Evolutionary conservation across 2,113 vertebrate genomes (phyloP), one percentile per base, ranked within the genome.

Genomic region (Hucho hucho): DNA sequence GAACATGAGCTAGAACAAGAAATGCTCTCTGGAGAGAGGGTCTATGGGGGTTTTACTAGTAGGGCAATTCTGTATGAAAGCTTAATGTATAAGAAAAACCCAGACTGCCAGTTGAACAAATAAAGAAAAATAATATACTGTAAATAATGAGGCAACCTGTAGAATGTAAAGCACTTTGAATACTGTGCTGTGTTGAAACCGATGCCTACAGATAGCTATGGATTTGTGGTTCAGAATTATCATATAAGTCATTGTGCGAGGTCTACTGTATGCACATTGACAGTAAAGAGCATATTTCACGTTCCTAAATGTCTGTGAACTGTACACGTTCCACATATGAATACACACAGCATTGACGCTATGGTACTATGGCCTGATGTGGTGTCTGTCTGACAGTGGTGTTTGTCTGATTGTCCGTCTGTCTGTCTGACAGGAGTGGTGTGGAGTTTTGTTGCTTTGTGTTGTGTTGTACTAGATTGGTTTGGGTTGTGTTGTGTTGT

Each of bases 271-370:
- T 65, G 25, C 64, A 65, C 25, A 65, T 65, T 61, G 16, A 61
- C 58, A 22, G 22, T 28, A 16, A 14, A 14, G 26, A 25, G 12
- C 64, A 65, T 78, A 73, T 76, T 70, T 75, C 59, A 46, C 81
- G 61, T 76, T 74, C 1, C 13, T 64, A 25, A 64, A 53, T 53
- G 37, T 76, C 72, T 81, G 61, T 84, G 70, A 84, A 84, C 59
- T 85, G 81, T 82, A 80, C 84, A 86, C 83, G 81, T 73, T 79
- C 67, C 65, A 76, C 71, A 72, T 79, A 74, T 82, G 76, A 86
- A 84, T 76, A 74, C 78, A 81, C 69, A 76, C 69, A 2, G 72
- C 71, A 80, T 53, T 20, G 70, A 69, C 47, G 75, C 69, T 1
- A 7, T 3, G 70, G 47, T 13, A 22, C 70, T 22, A 69, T 72